Percentiles rank a stretch among this genome's conserved stretches.
Conservation (phyloP, 2,888 invertebrate genomes). For the Torymus tubicola region DNA sequence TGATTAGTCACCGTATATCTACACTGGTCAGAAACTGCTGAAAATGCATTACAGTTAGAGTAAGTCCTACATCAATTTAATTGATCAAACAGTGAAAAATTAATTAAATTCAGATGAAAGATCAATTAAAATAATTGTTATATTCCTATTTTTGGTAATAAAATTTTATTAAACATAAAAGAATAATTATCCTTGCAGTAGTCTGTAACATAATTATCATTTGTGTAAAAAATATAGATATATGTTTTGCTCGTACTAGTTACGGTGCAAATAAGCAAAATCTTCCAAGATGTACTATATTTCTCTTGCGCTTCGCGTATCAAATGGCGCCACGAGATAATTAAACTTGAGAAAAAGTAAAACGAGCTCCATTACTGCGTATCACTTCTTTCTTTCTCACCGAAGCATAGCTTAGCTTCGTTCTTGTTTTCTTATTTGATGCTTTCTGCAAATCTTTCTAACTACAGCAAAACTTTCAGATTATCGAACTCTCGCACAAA, state of each 20-base stretch:
- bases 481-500: constrained; percentile 3
- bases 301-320: too few relatives aligned
- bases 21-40: not conserved
- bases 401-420: not conserved
- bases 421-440: constrained; percentile 10
- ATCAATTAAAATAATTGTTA: too few relatives aligned
- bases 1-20: not conserved
- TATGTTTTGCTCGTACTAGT: too few relatives aligned
- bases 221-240: too few relatives aligned
- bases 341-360: constrained; percentile 35
- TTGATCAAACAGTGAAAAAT: not conserved
- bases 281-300: too few relatives aligned
- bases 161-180: too few relatives aligned
- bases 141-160: too few relatives aligned
- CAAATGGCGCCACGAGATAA: not conserved
- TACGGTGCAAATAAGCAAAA: too few relatives aligned
- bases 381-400: constrained; percentile 3
- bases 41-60: not conserved
- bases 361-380: not conserved
- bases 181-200: too few relatives aligned
- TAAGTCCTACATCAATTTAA: not conserved
- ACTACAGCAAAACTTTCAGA: not conserved
- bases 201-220: too few relatives aligned
- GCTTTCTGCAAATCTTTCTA: constrained; percentile 1
- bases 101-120: not conserved